These are phyloP conservation scores for Rallus crepitans DNA, from an alignment of 2,797 vertebrate genomes.

Conservation along the genomic window DNA sequence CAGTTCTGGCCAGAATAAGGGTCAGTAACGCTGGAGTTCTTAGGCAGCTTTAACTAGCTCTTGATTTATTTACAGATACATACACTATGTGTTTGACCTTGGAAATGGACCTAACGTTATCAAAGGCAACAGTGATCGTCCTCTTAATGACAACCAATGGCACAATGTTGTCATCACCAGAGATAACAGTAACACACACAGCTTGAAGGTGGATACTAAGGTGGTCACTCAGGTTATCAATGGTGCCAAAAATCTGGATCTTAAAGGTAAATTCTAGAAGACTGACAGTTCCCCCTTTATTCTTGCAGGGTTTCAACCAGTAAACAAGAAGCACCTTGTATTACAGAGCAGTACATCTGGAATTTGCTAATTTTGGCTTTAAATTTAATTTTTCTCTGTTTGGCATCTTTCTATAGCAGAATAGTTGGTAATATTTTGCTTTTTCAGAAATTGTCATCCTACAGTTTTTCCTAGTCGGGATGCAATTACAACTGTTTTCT, in stretches of 20 bases:
- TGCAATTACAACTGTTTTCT: background rate
- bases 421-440: background rate
- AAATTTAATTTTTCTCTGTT: background rate
- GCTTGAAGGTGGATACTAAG: conserved; percentile 93
- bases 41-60: background rate
- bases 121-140: conserved; percentile 93
- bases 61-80: conserved; percentile 83
- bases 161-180: conserved; percentile 97
- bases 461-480: background rate
- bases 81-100: conserved; percentile 97
- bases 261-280: conserved; percentile 85
- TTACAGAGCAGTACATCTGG: background rate
- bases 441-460: background rate
- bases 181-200: conserved; percentile 97
- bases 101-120: conserved; percentile 97
- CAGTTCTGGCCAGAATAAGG: background rate
- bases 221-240: conserved; percentile 95
- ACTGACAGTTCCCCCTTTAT: background rate
- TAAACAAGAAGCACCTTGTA: background rate
- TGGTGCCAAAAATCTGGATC: conserved; percentile 97
- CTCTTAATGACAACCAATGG: conserved; percentile 99
- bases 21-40: background rate
- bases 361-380: background rate
- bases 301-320: background rate
- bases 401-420: background rate